Evolutionary conservation across 2,113 vertebrate species (phyloP).

Genomic region (Phylloscopus trochilus): DNA sequence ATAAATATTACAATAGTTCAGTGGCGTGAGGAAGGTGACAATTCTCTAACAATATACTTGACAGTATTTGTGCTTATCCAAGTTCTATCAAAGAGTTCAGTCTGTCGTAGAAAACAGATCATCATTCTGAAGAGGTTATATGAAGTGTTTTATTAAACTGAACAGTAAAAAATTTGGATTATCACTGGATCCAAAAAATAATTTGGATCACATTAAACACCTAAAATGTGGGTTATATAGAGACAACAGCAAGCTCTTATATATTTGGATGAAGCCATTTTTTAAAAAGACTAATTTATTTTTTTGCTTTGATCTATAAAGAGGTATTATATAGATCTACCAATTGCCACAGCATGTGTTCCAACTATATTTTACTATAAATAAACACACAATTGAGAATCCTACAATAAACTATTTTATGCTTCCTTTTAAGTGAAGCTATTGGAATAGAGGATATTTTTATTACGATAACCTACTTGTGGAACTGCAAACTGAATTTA

Average conservation of each 20-base stretch:
- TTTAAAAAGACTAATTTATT: conserved; percentile 10
- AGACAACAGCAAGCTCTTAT: background rate
- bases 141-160: background rate
- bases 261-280: background rate
- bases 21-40: background rate
- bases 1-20: background rate
- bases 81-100: background rate
- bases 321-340: background rate
- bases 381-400: background rate
- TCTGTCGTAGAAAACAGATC: background rate
- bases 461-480: background rate
- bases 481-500: background rate
- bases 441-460: background rate
- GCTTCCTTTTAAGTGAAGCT: background rate
- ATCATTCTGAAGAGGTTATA: background rate
- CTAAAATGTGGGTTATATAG: background rate
- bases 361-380: background rate
- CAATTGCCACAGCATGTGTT: background rate
- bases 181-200: background rate
- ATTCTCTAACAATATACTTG: background rate
- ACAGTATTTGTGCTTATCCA: background rate
- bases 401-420: background rate
- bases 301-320: conserved; percentile 2
- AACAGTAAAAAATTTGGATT: background rate
- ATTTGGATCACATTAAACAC: background rate